A percentile compares a stretch with the other conserved stretches of the same genome.
These are phyloP conservation scores for Tiaroga cobitis DNA, from an alignment of 2,797 vertebrate genomes.

Conservation along the genomic window DNA sequence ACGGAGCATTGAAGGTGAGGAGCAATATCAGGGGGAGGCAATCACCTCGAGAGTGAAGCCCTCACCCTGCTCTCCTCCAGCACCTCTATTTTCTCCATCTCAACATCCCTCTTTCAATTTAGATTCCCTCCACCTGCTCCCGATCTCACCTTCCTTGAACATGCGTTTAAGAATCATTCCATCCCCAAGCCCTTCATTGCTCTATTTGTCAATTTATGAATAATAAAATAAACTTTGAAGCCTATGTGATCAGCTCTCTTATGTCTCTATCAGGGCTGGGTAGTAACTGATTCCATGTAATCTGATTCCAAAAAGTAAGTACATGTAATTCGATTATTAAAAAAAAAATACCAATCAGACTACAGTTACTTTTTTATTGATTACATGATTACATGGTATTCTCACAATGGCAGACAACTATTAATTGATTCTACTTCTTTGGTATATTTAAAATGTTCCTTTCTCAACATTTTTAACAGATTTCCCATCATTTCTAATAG, in stretches of 20 bases:
- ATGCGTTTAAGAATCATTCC: conserved; percentile 18
- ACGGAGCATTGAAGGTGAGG: conserved; percentile 69
- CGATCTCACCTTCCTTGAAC: neutral
- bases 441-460: too few relatives aligned
- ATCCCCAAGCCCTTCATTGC: neutral
- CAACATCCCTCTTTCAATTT: conserved; percentile 51
- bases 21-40: conserved; percentile 72
- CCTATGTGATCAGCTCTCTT: neutral
- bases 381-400: too few relatives aligned
- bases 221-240: conserved; percentile 1
- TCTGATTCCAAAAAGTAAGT: too few relatives aligned
- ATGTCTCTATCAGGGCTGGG: neutral
- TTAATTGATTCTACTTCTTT: too few relatives aligned
- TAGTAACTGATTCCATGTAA: too few relatives aligned
- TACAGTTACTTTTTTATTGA: too few relatives aligned
- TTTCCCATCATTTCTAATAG: neutral
- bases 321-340: too few relatives aligned
- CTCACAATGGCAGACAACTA: too few relatives aligned
- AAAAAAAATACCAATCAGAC: too few relatives aligned
- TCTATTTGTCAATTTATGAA: conserved; percentile 25
- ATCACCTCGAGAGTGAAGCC: conserved; percentile 67
- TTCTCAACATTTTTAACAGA: neutral
- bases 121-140: conserved; percentile 43
- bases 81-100: conserved; percentile 55
- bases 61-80: conserved; percentile 60